phyloP scores from a whole-genome alignment of 2,113 vertebrate species.

The Mesoclemmys tuberculata region DNA sequence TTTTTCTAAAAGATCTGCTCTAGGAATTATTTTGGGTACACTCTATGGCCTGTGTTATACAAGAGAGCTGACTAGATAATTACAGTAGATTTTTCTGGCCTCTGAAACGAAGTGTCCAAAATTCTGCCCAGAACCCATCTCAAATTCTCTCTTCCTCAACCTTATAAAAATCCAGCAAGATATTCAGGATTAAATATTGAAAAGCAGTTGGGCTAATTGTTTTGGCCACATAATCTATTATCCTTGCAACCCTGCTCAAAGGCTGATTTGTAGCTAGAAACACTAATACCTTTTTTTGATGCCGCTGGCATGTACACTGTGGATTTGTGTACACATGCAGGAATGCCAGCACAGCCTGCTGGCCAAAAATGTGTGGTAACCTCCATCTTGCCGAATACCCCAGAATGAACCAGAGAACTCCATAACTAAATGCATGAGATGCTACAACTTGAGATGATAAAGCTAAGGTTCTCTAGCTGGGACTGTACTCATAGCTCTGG shows the following conservation, averaged over 20 bases:
- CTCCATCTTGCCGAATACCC: not conserved
- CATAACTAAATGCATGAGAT: not conserved
- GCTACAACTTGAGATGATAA: too few species aligned
- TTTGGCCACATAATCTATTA: not conserved
- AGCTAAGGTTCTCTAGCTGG: too few species aligned
- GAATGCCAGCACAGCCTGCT: not conserved
- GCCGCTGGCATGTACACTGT: accelerated
- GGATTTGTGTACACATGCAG: not conserved
- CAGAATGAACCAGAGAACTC: not conserved
- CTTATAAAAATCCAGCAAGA: not conserved
- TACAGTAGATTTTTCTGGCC: not conserved
- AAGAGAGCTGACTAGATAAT: not conserved
- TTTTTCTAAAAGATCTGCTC: not conserved
- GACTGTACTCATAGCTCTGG: not conserved
- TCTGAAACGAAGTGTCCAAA: not conserved
- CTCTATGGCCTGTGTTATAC: not conserved
- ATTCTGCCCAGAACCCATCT: not conserved
- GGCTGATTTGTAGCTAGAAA: not conserved
- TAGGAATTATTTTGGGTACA: not conserved
- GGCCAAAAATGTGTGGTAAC: not conserved
- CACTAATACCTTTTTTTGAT: not conserved
- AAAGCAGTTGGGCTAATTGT: not conserved
- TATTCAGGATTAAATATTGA: not conserved
- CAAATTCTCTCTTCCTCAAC: not conserved
- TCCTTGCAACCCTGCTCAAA: accelerated